Evolutionary conservation across 37 sponge, comb jelly and placozoan genomes (phyloP).

Genomic region (Crambe crambe): DNA sequence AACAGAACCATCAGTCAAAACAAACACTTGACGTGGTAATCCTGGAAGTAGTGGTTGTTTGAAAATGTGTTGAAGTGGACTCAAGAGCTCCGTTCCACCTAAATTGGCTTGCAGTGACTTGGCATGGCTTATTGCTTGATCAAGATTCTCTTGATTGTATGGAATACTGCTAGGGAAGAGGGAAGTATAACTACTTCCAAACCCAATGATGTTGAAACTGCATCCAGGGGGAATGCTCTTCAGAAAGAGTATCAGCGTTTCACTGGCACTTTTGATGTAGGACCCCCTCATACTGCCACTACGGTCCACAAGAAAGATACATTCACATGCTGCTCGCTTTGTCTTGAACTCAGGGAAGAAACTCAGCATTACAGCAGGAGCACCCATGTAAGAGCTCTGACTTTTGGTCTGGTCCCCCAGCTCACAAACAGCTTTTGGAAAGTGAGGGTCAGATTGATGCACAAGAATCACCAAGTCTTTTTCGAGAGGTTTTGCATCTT

Average conservation of each 20-base stretch:
- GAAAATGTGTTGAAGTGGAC: conserved; percentile 66
- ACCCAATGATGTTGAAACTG: conserved; percentile 86
- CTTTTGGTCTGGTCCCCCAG: conserved; percentile 9
- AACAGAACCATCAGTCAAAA: conserved; percentile 80
- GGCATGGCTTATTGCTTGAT: conserved; percentile 55
- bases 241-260: conserved; percentile 79
- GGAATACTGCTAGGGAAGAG: conserved; percentile 65
- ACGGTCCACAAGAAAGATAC: conserved; percentile 80
- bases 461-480: conserved; percentile 68
- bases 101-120: conserved; percentile 59
- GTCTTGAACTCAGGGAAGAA: conserved; percentile 65
- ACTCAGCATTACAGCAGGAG: conserved; percentile 65
- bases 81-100: conserved; percentile 74
- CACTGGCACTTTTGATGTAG: conserved; percentile 68
- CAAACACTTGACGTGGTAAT: conserved; percentile 76
- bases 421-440: conserved; percentile 54
- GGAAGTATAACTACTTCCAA: conserved; percentile 54
- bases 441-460: conserved; percentile 42
- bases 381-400: conserved; percentile 34
- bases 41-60: conserved; percentile 30
- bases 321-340: conserved; percentile 57
- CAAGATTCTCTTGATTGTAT: conserved; percentile 67
- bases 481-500: conserved; percentile 21
- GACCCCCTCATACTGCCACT: conserved; percentile 84
- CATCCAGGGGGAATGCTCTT: conserved; percentile 82